Evolutionary conservation across 2,113 vertebrate species (phyloP).

Genomic region (Mohoua ochrocephala): DNA sequence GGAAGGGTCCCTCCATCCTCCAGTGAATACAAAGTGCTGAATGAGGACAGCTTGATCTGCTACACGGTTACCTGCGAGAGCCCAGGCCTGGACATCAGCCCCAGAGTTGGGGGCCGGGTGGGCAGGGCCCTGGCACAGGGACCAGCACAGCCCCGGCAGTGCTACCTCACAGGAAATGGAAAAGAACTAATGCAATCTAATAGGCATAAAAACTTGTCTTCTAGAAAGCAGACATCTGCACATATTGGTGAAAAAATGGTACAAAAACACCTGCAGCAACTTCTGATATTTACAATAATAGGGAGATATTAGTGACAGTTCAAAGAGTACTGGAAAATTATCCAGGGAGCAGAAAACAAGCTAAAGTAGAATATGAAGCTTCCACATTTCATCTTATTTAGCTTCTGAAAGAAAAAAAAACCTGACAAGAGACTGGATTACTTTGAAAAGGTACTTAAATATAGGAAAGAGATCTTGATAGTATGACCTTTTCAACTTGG

Average conservation of each 20-base stretch:
- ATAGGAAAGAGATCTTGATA: background rate
- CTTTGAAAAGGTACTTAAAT: background rate
- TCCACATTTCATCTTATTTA: background rate
- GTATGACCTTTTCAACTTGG: background rate
- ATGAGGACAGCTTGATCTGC: background rate
- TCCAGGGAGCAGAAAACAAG: background rate
- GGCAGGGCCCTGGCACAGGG: background rate
- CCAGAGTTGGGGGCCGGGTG: fast-evolving
- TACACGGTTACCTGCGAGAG: background rate
- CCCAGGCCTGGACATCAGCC: background rate
- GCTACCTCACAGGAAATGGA: fast-evolving
- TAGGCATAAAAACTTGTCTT: background rate
- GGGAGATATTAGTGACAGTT: background rate
- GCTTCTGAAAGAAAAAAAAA: background rate
- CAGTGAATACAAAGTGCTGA: background rate
- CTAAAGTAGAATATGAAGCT: background rate
- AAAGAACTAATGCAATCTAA: background rate
- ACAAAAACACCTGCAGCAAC: background rate
- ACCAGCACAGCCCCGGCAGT: background rate
- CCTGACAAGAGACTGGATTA: background rate
- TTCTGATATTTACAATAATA: background rate
- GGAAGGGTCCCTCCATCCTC: background rate
- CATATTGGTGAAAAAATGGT: background rate
- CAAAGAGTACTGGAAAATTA: background rate
- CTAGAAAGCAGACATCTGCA: background rate